Conservation (phyloP, 2,888 invertebrate species). For the Sinelater perroti region DNA sequence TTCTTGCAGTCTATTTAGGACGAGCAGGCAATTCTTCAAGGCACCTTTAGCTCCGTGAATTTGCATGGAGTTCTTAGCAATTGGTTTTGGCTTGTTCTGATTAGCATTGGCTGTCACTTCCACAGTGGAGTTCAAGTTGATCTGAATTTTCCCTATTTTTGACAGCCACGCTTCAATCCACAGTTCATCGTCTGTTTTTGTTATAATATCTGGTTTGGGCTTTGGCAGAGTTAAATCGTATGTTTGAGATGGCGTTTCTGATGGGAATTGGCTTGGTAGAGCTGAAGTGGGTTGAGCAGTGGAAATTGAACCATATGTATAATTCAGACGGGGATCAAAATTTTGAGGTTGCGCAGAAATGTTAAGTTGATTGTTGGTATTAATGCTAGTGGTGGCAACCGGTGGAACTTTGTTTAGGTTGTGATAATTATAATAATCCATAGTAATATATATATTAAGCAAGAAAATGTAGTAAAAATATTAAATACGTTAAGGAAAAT, state of each 20-base stretch:
- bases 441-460: constrained; percentile 18
- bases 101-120: constrained; percentile 34
- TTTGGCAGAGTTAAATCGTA: constrained; percentile 35
- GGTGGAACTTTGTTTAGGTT: constrained; percentile 5
- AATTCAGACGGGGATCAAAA: constrained; percentile 39
- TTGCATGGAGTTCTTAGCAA: constrained; percentile 43
- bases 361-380: neutral
- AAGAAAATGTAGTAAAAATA: constrained; percentile 15
- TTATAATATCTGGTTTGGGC: constrained; percentile 25
- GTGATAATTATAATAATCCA: constrained; percentile 35
- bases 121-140: constrained; percentile 48
- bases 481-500: constrained; percentile 2
- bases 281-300: too few relatives aligned
- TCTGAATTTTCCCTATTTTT: constrained; percentile 52
- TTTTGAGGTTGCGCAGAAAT: constrained; percentile 10
- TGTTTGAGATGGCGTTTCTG: neutral
- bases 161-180: constrained; percentile 59
- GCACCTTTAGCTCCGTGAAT: constrained; percentile 57
- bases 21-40: constrained; percentile 50
- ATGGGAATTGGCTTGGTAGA: neutral
- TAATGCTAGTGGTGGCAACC: neutral
- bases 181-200: constrained; percentile 54
- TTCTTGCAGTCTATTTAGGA: constrained; percentile 56
- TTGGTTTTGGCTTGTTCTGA: constrained; percentile 21
- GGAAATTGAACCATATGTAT: constrained; percentile 19